phyloP scores from a whole-genome alignment of 1,140 invertebrate genomes.

The Drosophila saltans region DNA sequence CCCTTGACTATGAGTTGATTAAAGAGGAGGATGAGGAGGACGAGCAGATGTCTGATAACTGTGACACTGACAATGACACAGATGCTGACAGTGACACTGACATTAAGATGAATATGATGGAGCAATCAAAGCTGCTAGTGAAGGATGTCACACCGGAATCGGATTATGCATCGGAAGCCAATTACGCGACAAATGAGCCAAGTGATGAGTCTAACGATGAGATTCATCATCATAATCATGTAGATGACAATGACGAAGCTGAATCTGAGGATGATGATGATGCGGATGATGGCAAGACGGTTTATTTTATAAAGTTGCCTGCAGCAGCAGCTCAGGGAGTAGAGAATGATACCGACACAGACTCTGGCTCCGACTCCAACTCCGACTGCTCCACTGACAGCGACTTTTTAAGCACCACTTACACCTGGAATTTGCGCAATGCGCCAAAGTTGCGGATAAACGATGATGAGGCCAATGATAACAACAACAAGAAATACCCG shows the following conservation, averaged over 20 bases:
- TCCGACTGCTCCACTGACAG: slow-evolving; percentile 44
- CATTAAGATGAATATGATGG: slow-evolving; percentile 42
- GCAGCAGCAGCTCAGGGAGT: slow-evolving; percentile 29
- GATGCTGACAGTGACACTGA: slow-evolving; percentile 25
- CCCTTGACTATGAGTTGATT: slow-evolving; percentile 68
- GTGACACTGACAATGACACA: slow-evolving; percentile 19
- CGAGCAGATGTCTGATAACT: slow-evolving; percentile 7
- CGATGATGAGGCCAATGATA: slow-evolving; percentile 50
- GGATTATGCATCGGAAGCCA: slow-evolving; percentile 82
- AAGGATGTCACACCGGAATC: slow-evolving; percentile 80
- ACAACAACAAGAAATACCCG: slow-evolving; percentile 23
- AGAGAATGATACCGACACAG: not conserved
- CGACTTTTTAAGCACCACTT: slow-evolving; percentile 76
- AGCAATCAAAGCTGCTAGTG: slow-evolving; percentile 55
- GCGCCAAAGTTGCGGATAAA: slow-evolving; percentile 72
- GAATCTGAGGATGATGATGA: slow-evolving; percentile 16
- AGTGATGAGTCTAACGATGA: slow-evolving; percentile 41
- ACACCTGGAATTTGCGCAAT: slow-evolving; percentile 77
- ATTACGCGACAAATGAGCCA: slow-evolving; percentile 71
- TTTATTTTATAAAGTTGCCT: slow-evolving; percentile 65
- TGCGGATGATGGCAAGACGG: slow-evolving; percentile 32
- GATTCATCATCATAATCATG: slow-evolving; percentile 36
- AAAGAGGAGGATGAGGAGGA: slow-evolving; percentile 27
- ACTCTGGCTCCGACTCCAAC: slow-evolving; percentile 20
- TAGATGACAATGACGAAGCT: slow-evolving; percentile 2